Percentiles rank a stretch among this genome's conserved stretches.
Conservation (phyloP, 2,113 vertebrate genomes). For the Orthochromis indermauri region DNA sequence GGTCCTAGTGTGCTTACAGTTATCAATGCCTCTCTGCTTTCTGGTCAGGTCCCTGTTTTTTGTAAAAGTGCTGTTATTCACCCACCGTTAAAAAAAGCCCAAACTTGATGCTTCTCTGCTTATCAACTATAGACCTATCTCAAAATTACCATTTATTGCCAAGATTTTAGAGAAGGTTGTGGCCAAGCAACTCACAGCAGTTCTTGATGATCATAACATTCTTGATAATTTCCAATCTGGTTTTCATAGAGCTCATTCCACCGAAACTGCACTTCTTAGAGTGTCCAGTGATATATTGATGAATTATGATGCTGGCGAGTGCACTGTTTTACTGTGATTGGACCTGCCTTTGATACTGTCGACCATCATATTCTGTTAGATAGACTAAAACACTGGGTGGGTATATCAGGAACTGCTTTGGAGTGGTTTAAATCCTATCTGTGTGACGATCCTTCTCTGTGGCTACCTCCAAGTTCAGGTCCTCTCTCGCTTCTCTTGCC, state of each 20-base stretch:
- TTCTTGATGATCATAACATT: neutral
- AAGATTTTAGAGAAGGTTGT: neutral
- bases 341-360: neutral
- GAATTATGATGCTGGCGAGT: neutral
- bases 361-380: neutral
- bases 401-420: neutral
- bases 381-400: neutral
- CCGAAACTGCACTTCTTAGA: neutral
- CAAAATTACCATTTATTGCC: neutral
- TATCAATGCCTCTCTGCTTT: neutral
- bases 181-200: neutral
- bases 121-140: neutral
- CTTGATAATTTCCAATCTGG: neutral
- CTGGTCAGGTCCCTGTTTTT: neutral
- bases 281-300: neutral
- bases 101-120: neutral
- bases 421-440: neutral
- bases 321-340: neutral
- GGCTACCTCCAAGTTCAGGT: neutral
- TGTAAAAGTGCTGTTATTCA: accelerated
- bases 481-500: neutral
- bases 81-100: neutral
- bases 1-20: neutral
- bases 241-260: accelerated
- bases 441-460: neutral